phyloP scores from a whole-genome alignment of 2,113 vertebrate genomes.

The Eulemur macaco region DNA sequence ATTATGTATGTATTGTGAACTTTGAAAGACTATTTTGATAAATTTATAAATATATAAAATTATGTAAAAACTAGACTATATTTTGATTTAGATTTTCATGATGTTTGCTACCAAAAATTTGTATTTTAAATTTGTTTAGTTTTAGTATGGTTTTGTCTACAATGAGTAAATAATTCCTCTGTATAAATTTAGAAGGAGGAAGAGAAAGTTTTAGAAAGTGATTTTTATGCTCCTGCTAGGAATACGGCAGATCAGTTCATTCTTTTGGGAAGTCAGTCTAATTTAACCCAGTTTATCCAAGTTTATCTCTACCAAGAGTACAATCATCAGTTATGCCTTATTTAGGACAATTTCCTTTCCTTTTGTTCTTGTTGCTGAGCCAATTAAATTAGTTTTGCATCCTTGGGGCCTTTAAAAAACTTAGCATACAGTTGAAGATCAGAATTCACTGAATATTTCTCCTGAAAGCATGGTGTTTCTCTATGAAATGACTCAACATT shows the following conservation, averaged over 20 bases:
- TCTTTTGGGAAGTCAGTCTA: slow-evolving; percentile 57
- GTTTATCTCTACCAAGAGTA: slow-evolving; percentile 35
- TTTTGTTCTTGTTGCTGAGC: slow-evolving; percentile 26
- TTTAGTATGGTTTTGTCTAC: slow-evolving; percentile 76
- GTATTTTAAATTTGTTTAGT: slow-evolving; percentile 81
- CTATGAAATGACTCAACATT: slow-evolving; percentile 31
- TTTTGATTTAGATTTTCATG: slow-evolving; percentile 84
- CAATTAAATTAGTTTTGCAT: background rate
- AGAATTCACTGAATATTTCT: background rate
- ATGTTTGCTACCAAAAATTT: slow-evolving; percentile 83
- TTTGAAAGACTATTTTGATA: slow-evolving; percentile 85
- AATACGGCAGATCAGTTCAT: slow-evolving; percentile 28
- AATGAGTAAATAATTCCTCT: slow-evolving; percentile 54
- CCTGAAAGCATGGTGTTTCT: background rate
- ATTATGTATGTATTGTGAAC: slow-evolving; percentile 81
- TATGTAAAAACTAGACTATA: slow-evolving; percentile 85
- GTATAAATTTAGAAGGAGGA: slow-evolving; percentile 21
- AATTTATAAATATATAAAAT: slow-evolving; percentile 81
- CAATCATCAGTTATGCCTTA: background rate
- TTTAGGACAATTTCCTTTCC: background rate
- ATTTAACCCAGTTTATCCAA: slow-evolving; percentile 35
- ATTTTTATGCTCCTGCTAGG: slow-evolving; percentile 61
- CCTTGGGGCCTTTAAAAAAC: background rate
- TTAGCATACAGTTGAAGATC: slow-evolving; percentile 48
- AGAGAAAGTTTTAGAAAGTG: slow-evolving; percentile 41